Evolutionary conservation across 2,113 vertebrate genomes (phyloP).

Genomic region (Dipodomys spectabilis): DNA sequence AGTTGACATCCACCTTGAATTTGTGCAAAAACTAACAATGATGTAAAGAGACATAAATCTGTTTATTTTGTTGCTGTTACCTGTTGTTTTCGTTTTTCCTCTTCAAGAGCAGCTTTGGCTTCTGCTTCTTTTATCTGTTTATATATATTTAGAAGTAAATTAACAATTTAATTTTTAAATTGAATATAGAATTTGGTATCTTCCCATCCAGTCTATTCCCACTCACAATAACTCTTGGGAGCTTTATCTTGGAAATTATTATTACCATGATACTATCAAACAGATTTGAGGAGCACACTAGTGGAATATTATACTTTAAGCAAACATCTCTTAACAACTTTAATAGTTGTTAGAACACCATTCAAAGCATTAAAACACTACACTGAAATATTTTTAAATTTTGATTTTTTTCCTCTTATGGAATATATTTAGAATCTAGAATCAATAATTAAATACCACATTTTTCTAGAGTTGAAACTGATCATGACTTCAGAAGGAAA

Average conservation of each 20-base stretch:
- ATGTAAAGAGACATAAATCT: background rate
- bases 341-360: background rate
- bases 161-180: constrained; percentile 47
- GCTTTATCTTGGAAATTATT: constrained; percentile 20
- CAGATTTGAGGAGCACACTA: background rate
- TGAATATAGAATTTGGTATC: constrained; percentile 26
- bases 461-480: background rate
- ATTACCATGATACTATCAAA: constrained; percentile 26
- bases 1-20: background rate
- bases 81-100: constrained; percentile 94
- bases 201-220: background rate
- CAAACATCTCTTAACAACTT: background rate
- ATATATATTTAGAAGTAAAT: constrained; percentile 73
- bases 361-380: background rate
- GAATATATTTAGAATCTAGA: constrained; percentile 19
- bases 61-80: constrained; percentile 79
- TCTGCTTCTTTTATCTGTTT: constrained; percentile 94
- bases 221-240: background rate
- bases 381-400: constrained; percentile 31
- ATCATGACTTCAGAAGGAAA: background rate
- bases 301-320: background rate
- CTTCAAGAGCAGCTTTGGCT: constrained; percentile 91
- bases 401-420: background rate
- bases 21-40: constrained; percentile 14
- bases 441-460: constrained; percentile 4